Conservation (phyloP, 1,140 invertebrate genomes). For the Drosophila repletoides region DNA sequence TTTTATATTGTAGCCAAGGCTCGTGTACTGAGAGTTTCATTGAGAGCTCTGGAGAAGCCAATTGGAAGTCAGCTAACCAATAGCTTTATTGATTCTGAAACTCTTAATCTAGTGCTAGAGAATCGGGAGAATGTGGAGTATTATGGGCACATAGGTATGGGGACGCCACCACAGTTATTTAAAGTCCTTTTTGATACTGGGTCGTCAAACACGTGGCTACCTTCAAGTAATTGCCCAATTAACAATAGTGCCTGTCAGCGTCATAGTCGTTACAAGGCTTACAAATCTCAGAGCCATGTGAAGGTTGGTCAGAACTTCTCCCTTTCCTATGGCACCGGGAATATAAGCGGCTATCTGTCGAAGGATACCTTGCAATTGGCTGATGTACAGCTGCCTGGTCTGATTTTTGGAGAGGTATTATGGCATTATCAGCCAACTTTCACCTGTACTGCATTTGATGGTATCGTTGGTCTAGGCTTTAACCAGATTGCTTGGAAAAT, state of each 20-base stretch:
- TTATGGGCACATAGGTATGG: constrained; percentile 92
- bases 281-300: constrained; percentile 91
- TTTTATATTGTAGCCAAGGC: neutral
- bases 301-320: constrained; percentile 94
- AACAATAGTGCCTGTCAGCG: constrained; percentile 49
- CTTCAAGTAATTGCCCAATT: constrained; percentile 45
- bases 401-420: constrained; percentile 97
- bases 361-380: constrained; percentile 89
- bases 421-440: constrained; percentile 93
- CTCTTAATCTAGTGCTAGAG: constrained; percentile 14
- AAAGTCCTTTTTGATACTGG: constrained; percentile 65
- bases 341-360: constrained; percentile 96
- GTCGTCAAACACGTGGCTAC: constrained; percentile 62
- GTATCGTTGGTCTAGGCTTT: constrained; percentile 96
- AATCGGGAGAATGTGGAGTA: constrained; percentile 46
- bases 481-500: constrained; percentile 92
- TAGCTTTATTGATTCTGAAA: neutral
- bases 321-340: constrained; percentile 97
- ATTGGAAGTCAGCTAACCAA: neutral
- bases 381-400: constrained; percentile 87
- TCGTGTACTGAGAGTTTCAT: constrained; percentile 4
- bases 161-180: constrained; percentile 92
- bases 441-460: constrained; percentile 97
- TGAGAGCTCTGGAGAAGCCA: neutral
- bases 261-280: constrained; percentile 88